Conservation (phyloP, 2,888 invertebrate genomes). For the Zygaena filipendulae region DNA sequence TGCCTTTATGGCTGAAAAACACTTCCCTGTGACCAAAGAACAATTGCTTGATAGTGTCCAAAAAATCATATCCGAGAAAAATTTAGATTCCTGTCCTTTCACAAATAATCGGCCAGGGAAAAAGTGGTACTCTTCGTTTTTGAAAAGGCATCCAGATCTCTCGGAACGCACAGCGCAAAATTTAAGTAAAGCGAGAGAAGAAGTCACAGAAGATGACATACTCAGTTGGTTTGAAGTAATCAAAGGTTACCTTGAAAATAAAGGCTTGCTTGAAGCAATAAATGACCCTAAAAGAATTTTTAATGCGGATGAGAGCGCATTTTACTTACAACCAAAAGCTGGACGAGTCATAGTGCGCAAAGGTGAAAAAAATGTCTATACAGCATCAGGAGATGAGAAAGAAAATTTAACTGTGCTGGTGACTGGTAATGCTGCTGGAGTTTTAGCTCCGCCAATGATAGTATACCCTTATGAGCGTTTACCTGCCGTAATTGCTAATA, state of each 20-base stretch:
- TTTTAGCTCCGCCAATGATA: constrained; percentile 19
- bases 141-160: constrained; percentile 25
- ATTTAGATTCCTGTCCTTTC: constrained; percentile 13
- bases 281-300: constrained; percentile 14
- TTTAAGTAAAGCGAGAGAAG: constrained; percentile 22
- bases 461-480: constrained; percentile 15
- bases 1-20: constrained; percentile 18
- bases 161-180: constrained; percentile 21
- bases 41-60: constrained; percentile 24
- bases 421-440: constrained; percentile 19
- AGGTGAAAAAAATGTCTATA: constrained; percentile 22
- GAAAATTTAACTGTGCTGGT: constrained; percentile 19
- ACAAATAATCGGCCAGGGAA: constrained; percentile 25
- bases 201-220: constrained; percentile 22
- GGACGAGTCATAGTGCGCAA: constrained; percentile 23
- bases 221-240: constrained; percentile 24
- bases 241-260: constrained; percentile 19
- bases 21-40: constrained; percentile 26
- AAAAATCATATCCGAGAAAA: constrained; percentile 11
- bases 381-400: constrained; percentile 19
- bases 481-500: constrained; percentile 12
- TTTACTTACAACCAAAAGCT: constrained; percentile 29
- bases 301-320: constrained; percentile 28
- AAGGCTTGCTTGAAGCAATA: constrained; percentile 13
- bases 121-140: constrained; percentile 28